A percentile compares a stretch with the other conserved stretches of the same genome.
These are phyloP conservation scores for Pitta sordida DNA, from an alignment of 2,113 vertebrate genomes.

Conservation along the genomic window DNA sequence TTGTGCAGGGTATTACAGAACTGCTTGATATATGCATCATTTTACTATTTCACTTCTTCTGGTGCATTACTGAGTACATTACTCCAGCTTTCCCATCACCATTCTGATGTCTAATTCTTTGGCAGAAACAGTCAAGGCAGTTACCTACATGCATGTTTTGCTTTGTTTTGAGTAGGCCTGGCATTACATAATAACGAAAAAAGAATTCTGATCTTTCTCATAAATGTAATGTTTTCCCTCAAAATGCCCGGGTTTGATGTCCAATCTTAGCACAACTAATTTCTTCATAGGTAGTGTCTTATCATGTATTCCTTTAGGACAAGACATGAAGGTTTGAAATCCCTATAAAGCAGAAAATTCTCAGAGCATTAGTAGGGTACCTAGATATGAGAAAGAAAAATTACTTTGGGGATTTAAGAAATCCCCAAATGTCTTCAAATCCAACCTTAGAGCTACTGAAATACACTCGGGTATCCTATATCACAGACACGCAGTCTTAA, in stretches of 20 bases:
- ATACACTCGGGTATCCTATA: no score
- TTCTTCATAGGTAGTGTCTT: background rate
- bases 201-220: background rate
- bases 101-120: background rate
- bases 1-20: background rate
- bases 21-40: background rate
- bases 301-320: background rate
- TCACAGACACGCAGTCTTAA: no score
- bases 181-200: background rate
- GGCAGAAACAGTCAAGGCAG: background rate
- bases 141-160: background rate
- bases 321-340: background rate
- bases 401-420: background rate
- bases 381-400: background rate
- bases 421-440: background rate
- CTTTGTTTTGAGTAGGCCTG: background rate
- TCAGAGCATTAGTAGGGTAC: background rate
- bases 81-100: background rate
- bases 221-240: background rate
- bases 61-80: no score
- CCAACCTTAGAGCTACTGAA: background rate
- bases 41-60: background rate
- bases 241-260: background rate
- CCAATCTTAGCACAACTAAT: background rate
- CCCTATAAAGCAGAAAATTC: background rate